Conservation (phyloP, 2,888 invertebrate species). For the Archips crataeganus region DNA sequence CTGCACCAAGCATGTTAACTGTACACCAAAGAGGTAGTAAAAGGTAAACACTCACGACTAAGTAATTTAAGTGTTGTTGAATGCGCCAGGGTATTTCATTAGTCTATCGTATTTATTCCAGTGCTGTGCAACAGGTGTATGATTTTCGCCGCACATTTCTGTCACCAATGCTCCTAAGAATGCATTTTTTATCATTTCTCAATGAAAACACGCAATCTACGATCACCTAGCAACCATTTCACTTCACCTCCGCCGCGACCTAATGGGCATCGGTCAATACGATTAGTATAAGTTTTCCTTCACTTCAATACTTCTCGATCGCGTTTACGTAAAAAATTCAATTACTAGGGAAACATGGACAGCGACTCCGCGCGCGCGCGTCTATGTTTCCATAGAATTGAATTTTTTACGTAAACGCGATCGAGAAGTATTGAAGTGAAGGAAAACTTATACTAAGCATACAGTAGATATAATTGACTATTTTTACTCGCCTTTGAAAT, state of each 20-base stretch:
- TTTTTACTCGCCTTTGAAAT: not conserved
- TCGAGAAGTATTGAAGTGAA: too few relatives aligned
- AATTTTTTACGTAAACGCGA: too few relatives aligned
- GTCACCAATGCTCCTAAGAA: not conserved
- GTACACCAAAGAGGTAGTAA: not conserved
- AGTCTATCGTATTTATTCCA: not conserved
- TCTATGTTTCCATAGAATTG: too few relatives aligned
- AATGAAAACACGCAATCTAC: conserved; percentile 19
- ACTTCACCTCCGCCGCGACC: conserved; percentile 13
- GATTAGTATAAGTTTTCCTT: too few relatives aligned
- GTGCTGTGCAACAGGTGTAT: not conserved
- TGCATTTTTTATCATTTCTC: conserved; percentile 26
- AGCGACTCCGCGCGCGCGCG: too few relatives aligned
- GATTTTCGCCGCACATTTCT: not conserved
- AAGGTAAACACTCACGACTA: not conserved
- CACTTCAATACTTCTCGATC: too few relatives aligned
- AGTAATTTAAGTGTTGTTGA: not conserved
- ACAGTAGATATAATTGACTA: not conserved
- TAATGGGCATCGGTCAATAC: not conserved
- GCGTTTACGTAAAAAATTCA: too few relatives aligned
- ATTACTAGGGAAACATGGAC: too few relatives aligned
- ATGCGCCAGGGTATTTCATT: not conserved
- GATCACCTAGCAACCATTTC: conserved; percentile 37
- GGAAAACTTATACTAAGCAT: too few relatives aligned
- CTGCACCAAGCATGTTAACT: not conserved